These are phyloP conservation scores for Macrotus californicus DNA, from an alignment of 2,113 vertebrate species.

Conservation along the genomic window DNA sequence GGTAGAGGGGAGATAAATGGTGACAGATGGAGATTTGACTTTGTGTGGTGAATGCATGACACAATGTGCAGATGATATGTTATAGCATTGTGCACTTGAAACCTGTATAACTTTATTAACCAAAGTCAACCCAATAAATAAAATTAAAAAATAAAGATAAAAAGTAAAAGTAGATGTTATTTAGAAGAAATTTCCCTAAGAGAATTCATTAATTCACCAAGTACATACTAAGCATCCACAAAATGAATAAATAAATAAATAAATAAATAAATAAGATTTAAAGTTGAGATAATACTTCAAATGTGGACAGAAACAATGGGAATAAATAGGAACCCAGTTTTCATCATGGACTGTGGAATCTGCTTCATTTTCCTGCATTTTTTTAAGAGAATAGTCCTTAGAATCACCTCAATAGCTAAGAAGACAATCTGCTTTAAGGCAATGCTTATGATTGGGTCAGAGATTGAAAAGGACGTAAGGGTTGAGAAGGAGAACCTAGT, in stretches of 20 bases:
- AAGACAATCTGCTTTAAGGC: background rate
- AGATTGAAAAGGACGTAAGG: background rate
- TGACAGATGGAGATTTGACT: too few species aligned
- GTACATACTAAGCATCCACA: background rate
- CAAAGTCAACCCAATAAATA: background rate
- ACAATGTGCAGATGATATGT: too few species aligned
- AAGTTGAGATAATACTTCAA: background rate
- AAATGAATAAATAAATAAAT: background rate
- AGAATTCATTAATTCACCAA: background rate
- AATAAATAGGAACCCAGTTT: background rate
- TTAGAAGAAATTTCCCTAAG: background rate
- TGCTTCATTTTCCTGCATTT: background rate
- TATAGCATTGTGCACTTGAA: too few species aligned
- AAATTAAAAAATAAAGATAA: background rate
- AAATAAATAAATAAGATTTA: background rate
- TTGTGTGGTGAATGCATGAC: too few species aligned
- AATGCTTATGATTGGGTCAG: background rate
- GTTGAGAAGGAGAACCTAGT: background rate
- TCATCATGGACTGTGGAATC: background rate
- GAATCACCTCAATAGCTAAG: background rate
- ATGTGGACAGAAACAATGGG: background rate
- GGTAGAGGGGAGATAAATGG: background rate
- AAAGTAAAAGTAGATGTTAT: background rate
- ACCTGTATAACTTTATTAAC: too few species aligned
- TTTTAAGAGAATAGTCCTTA: background rate